Conservation (phyloP, 2,113 vertebrate species). For the Pangasianodon gigas region DNA sequence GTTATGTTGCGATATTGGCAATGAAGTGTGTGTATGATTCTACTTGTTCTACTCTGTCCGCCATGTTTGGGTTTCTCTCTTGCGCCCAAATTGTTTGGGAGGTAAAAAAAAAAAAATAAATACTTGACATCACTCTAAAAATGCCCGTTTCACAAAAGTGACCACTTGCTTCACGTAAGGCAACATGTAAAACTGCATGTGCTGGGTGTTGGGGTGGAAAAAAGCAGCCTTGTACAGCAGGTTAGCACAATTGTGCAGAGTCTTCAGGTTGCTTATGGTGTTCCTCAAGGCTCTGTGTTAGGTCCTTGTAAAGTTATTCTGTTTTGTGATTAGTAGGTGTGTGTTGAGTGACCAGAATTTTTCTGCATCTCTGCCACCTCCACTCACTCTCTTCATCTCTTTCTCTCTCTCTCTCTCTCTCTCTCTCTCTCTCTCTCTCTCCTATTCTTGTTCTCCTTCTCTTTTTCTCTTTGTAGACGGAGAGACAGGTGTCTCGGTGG, state of each 20-base stretch:
- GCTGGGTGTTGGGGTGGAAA: too few species aligned
- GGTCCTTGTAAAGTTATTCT: background rate
- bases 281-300: background rate
- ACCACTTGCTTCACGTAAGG: too few species aligned
- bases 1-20: too few species aligned
- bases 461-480: slow-evolving; percentile 76
- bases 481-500: slow-evolving; percentile 92
- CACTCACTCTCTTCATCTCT: background rate
- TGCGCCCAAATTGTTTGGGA: too few species aligned
- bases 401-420: background rate
- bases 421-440: too few species aligned
- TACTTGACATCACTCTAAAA: too few species aligned
- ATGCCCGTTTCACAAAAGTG: too few species aligned
- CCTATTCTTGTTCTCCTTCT: background rate
- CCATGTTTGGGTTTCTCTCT: too few species aligned
- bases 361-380: background rate
- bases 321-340: background rate
- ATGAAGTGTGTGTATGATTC: too few species aligned
- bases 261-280: background rate
- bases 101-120: too few species aligned
- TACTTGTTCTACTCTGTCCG: too few species aligned
- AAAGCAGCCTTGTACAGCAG: background rate
- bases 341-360: background rate
- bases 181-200: too few species aligned
- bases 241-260: background rate